Conservation (phyloP, 2,888 invertebrate species). For the Rotaria macrura region DNA sequence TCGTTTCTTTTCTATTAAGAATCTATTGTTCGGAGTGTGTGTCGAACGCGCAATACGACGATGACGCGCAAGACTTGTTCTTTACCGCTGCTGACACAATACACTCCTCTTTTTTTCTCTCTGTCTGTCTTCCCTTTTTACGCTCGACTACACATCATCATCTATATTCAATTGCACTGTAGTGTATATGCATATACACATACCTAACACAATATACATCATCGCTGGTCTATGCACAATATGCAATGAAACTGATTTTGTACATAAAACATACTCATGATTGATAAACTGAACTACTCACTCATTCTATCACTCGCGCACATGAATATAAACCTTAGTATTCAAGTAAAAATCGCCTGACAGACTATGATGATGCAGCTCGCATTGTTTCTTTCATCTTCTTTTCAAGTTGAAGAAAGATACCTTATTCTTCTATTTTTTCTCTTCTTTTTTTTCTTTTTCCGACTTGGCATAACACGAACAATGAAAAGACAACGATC, state of each 20-base stretch:
- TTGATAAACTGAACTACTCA: background rate
- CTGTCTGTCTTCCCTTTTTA: background rate
- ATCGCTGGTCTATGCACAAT: background rate
- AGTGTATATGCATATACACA: background rate
- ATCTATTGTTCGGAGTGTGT: background rate
- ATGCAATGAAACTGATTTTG: background rate
- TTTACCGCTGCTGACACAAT: slow-evolving; percentile 4
- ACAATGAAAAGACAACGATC: slow-evolving; percentile 4
- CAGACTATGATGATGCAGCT: background rate
- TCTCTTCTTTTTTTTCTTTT: background rate
- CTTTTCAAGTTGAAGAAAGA: background rate
- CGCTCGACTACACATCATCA: slow-evolving; percentile 12
- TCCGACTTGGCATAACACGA: background rate
- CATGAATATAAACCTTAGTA: background rate
- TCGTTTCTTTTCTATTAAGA: slow-evolving; percentile 6
- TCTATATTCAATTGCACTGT: slow-evolving; percentile 5
- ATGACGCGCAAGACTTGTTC: background rate
- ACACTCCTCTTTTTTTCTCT: background rate
- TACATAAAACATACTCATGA: background rate
- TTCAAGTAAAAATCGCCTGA: background rate
- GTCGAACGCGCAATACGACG: background rate
- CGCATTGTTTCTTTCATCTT: slow-evolving; percentile 7
- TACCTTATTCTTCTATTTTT: background rate
- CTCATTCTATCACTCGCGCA: background rate
- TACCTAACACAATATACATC: background rate